Conservation (phyloP, 2,113 vertebrate species). For the Solea solea region DNA sequence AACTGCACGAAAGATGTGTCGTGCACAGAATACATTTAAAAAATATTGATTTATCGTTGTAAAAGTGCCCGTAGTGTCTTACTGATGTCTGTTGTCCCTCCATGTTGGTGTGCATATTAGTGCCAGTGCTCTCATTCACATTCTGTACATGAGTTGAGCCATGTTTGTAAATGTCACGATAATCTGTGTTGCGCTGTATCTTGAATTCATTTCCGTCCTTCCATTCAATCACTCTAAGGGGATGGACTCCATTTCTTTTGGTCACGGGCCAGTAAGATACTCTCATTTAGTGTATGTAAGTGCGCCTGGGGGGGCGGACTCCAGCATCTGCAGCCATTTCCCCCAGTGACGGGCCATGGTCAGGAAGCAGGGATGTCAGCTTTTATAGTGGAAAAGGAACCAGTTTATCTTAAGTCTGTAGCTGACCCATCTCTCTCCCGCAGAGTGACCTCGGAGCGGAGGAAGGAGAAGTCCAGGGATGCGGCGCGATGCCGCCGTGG, state of each 20-base stretch:
- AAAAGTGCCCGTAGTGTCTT: not conserved
- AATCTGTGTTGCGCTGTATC: slow-evolving; percentile 40
- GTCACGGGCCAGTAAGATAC: slow-evolving; percentile 51
- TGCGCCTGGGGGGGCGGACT: slow-evolving; percentile 18
- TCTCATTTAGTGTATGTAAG: slow-evolving; percentile 44
- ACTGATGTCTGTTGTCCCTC: not conserved
- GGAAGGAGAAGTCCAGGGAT: slow-evolving; percentile 97
- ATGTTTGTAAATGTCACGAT: slow-evolving; percentile 51
- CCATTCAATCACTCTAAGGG: slow-evolving; percentile 49
- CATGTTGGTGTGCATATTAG: slow-evolving; percentile 7
- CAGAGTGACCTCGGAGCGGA: slow-evolving; percentile 94
- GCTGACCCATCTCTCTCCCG: slow-evolving; percentile 49
- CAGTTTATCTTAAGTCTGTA: not conserved
- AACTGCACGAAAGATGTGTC: too few species aligned
- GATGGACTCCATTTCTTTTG: slow-evolving; percentile 39
- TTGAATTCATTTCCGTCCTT: slow-evolving; percentile 20
- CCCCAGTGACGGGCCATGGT: slow-evolving; percentile 1
- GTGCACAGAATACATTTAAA: not conserved
- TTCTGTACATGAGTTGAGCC: slow-evolving; percentile 18
- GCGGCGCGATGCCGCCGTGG: slow-evolving; percentile 92
- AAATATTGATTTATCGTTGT: slow-evolving; percentile 5
- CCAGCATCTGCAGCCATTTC: slow-evolving; percentile 29
- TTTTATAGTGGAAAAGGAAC: slow-evolving; percentile 12
- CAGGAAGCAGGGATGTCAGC: slow-evolving; percentile 26
- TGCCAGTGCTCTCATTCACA: slow-evolving; percentile 13